These are phyloP conservation scores for Tiaroga cobitis DNA, from an alignment of 2,797 vertebrate species.

Conservation along the genomic window DNA sequence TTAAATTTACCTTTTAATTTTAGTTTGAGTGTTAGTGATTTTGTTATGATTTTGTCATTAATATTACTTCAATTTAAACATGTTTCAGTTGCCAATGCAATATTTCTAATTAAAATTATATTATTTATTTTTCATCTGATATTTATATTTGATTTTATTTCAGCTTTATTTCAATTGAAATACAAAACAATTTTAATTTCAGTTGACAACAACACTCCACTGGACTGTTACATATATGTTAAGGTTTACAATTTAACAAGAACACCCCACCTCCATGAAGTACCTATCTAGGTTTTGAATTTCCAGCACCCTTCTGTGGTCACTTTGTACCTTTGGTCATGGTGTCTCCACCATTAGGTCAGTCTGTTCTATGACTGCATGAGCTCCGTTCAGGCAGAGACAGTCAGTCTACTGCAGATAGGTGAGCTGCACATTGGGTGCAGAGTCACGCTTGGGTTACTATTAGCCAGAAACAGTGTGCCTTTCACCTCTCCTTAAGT, in stretches of 20 bases:
- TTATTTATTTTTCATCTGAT: no score
- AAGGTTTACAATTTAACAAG: neutral
- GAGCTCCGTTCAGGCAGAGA: neutral
- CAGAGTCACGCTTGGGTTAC: conserved; percentile 45
- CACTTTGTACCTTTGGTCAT: conserved; percentile 34
- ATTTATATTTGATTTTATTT: neutral
- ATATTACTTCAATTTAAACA: no score
- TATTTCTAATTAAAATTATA: no score
- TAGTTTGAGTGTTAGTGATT: no score
- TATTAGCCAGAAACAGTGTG: conserved; percentile 57
- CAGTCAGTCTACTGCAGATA: conserved; percentile 54
- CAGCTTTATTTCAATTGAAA: neutral
- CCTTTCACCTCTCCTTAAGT: conserved; percentile 61
- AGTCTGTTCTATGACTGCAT: neutral
- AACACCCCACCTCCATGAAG: conserved; percentile 2
- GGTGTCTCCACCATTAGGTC: conserved; percentile 29
- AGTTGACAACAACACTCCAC: no score
- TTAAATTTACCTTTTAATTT: no score
- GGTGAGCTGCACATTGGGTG: conserved; percentile 38
- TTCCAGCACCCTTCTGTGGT: conserved; percentile 19
- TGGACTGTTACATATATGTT: neutral
- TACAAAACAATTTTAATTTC: neutral
- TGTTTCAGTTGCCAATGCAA: no score
- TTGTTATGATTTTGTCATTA: no score
- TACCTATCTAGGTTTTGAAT: conserved; percentile 1